A percentile compares a stretch with the other conserved stretches of the same genome.
Conservation (phyloP, 2,113 vertebrate genomes). For the Eupsittula cactorum region DNA sequence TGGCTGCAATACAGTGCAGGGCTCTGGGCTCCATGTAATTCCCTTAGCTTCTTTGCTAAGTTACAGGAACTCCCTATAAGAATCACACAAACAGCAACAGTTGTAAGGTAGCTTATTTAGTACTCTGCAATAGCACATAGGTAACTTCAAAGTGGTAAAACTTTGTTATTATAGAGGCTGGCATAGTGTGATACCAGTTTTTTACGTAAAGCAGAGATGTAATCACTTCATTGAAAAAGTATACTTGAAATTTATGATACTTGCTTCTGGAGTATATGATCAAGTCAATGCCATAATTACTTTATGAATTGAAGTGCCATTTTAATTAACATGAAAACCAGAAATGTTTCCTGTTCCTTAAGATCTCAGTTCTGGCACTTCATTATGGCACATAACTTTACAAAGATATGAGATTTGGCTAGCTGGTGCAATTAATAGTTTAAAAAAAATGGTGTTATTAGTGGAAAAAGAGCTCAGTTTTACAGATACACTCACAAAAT, state of each 20-base stretch:
- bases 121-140: accelerated
- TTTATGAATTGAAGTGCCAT: not conserved
- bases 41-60: not conserved
- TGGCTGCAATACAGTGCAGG: not conserved
- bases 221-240: not conserved
- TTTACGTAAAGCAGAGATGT: not conserved
- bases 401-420: not conserved
- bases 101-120: not conserved
- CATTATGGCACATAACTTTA: not conserved
- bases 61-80: not conserved
- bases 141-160: not conserved
- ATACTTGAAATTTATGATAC: not conserved
- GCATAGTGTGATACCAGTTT: not conserved
- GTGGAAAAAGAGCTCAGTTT: not conserved
- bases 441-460: not conserved
- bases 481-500: not conserved
- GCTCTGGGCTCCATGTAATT: not conserved
- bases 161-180: not conserved
- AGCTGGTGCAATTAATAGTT: not conserved
- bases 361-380: not conserved
- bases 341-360: not conserved
- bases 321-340: not conserved
- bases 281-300: not conserved
- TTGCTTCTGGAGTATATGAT: not conserved
- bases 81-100: not conserved